Evolutionary conservation across 2,888 invertebrate species (phyloP), one percentile per base, ranked within the genome.

Genomic region (Alsophila aescularia): DNA sequence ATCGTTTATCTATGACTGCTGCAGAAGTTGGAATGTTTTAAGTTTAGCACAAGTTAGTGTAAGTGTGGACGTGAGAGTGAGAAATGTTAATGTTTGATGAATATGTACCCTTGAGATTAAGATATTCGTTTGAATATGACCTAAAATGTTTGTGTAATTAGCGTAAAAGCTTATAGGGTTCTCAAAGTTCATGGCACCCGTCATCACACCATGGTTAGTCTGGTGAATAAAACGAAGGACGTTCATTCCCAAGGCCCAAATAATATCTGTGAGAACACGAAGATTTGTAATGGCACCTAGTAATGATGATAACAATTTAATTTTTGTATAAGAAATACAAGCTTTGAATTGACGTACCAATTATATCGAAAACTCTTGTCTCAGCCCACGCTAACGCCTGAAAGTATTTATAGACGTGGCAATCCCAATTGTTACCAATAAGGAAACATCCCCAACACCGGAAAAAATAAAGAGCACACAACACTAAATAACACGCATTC

Each of bases 401-500:
- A 21, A 4, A 9, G 10, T 44, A 35, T 35, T 44, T 36, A 39
- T 35, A 45, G 18, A 13, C 8, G 18, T 27, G 12, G 21, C 36
- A 31, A 42, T 36, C 42, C 37, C 31, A 41, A 45, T 21, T 34
- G 39, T 41, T 14, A 51, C 45, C 45, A 49, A 32, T 24, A 21
- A 50, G 36, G 36, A 36, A 50, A 36, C 21, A 14, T 2, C 9
- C 9, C n/a, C 10, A 15, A 24, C 14, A 50, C 21, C 16, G 31
- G 34, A 41, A 47, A 47, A 39, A 39, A 52, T 27, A 41, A 56
- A 51, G 24, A 47, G 16, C 16, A 32, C 39, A 13, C 7, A 24
- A 6, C 45, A 50, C 52, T 50, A 44, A 53, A 58, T 41, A 62
- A 58, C 60, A 58, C 54, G 57, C 40, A 65, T 65, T 61, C 60